phyloP scores from a whole-genome alignment of 2,113 vertebrate species.

The Callorhinus ursinus region DNA sequence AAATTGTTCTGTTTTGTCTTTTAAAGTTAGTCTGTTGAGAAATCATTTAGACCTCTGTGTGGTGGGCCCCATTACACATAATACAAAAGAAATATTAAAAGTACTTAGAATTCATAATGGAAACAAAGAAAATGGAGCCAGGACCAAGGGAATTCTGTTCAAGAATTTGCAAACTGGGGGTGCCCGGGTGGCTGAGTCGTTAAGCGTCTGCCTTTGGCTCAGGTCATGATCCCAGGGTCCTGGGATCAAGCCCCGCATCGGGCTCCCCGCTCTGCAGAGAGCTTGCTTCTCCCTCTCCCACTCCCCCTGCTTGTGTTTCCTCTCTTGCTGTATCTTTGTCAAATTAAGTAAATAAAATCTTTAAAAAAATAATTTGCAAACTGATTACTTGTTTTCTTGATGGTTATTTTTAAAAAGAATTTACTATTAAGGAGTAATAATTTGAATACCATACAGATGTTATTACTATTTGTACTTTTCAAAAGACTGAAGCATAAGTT shows the following conservation, averaged over 20 bases:
- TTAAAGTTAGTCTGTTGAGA: neutral
- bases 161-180: slow-evolving; percentile 14
- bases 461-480: slow-evolving; percentile 11
- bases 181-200: too few relatives aligned
- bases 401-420: slow-evolving; percentile 19
- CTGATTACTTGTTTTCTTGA: too few relatives aligned
- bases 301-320: too few relatives aligned
- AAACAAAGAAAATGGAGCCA: neutral
- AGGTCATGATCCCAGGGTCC: too few relatives aligned
- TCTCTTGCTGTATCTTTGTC: too few relatives aligned
- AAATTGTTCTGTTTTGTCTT: neutral
- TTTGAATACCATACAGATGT: neutral
- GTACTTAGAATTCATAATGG: neutral
- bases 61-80: neutral
- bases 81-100: neutral
- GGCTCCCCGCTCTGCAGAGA: too few relatives aligned
- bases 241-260: too few relatives aligned
- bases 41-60: neutral
- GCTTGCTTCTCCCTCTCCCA: too few relatives aligned
- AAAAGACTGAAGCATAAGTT: neutral
- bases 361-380: neutral
- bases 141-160: neutral
- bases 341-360: neutral
- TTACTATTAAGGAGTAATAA: neutral
- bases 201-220: too few relatives aligned